Evolutionary conservation across 2,888 invertebrate genomes (phyloP), one percentile per base, ranked within the genome.

Genomic region (Heteropelma amictum): DNA sequence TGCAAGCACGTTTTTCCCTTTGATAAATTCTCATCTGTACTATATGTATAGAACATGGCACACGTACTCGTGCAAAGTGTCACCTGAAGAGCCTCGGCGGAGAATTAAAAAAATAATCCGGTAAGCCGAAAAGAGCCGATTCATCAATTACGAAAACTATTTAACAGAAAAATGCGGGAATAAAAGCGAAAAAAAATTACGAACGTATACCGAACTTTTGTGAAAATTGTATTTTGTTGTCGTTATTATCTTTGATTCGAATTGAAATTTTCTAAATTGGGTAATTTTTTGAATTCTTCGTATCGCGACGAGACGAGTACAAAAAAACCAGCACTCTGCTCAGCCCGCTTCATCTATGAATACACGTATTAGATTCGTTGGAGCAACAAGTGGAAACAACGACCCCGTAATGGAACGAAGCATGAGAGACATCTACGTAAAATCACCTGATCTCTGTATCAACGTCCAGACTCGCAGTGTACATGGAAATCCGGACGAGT

Each of bases 371-470:
- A 71, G 71, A 76, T 68, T 58, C 45, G 47, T 60, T 35, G 75
- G 72, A 76, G 77, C 79, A 80, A 78, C 79, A 78, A 76, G 79
- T 80, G 80, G 81, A 63, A 79, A 79, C 77, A 77, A 67, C 61
- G 65, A 71, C 21, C 70, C 35, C 56, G 61, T 70, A 75, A 70
- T 75, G 35, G 61, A 70, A 61, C 61, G 67, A 49, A 67, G 56
- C 65, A 60, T 49, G 47, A 42, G 67, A 67, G n/a, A 71, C 35
- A 49, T 75, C 61, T 49, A 75, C 56, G 56, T 75, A 61, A 63
- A 71, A 71, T 75, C 75, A 67, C 47, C 60, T 71, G 65, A 70
- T 67, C 65, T 49, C 56, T 67, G 56, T 67, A 56, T 38, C 33
- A 56, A 45, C 21, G 28, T 40, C 17, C 10, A n/a, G 30, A 33